Conservation (phyloP, 2,113 vertebrate genomes). For the Mesoclemmys tuberculata region DNA sequence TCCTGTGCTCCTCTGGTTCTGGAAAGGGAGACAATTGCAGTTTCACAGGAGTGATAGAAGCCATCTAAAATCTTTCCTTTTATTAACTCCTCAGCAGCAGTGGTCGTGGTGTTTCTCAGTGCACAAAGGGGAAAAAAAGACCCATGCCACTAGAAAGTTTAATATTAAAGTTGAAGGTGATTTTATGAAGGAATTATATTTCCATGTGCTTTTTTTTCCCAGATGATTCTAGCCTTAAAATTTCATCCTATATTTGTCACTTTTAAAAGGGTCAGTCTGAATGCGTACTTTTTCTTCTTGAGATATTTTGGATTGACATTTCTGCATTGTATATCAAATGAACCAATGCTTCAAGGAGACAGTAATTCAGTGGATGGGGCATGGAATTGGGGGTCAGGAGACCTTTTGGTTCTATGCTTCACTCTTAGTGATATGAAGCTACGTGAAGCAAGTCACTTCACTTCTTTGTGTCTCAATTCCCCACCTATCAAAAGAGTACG, state of each 20-base stretch:
- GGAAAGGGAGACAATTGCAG: not conserved
- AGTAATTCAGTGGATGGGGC: not conserved
- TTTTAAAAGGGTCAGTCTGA: not conserved
- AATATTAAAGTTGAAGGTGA: not conserved
- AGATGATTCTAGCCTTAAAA: not conserved
- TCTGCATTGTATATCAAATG: not conserved
- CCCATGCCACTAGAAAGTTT: not conserved
- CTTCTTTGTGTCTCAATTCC: not conserved
- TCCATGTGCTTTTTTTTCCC: not conserved
- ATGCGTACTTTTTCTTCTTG: not conserved
- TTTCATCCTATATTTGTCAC: not conserved
- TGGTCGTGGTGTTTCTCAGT: not conserved
- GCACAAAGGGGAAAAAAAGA: not conserved
- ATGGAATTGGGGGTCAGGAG: too few relatives aligned
- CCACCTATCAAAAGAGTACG: not conserved
- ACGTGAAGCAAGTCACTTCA: not conserved
- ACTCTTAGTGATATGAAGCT: not conserved
- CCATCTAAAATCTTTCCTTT: not conserved
- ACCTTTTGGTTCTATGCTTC: not conserved
- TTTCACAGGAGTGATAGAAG: not conserved
- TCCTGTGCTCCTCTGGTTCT: not conserved
- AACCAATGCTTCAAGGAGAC: not conserved
- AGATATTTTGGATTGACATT: not conserved
- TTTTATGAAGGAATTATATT: not conserved
- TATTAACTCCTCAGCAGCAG: not conserved